Evolutionary conservation across 2,113 vertebrate genomes (phyloP).

Genomic region (Tauraco erythrolophus): DNA sequence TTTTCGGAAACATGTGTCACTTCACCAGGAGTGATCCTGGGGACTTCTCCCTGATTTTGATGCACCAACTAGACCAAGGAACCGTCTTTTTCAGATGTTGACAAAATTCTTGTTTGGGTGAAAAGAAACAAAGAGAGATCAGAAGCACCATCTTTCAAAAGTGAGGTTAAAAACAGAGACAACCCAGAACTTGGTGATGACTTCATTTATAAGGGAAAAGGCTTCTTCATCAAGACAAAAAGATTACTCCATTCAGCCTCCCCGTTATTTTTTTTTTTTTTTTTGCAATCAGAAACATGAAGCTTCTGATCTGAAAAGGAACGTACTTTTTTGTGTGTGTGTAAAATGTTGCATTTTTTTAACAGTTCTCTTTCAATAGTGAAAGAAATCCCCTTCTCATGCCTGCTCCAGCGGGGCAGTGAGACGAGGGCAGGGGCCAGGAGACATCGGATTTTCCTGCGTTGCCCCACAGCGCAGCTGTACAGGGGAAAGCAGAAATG

Average conservation of each 20-base stretch:
- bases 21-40: background rate
- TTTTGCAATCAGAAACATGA: background rate
- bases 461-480: rapidly evolving
- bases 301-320: background rate
- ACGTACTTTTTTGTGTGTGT: background rate
- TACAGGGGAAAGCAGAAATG: background rate
- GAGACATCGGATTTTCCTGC: background rate
- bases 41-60: background rate
- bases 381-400: background rate
- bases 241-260: background rate
- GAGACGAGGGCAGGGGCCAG: background rate
- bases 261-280: background rate
- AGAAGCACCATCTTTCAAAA: background rate
- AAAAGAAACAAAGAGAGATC: background rate
- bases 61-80: background rate
- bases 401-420: background rate
- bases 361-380: background rate
- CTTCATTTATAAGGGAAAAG: background rate
- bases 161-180: background rate
- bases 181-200: background rate
- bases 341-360: background rate
- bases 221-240: background rate
- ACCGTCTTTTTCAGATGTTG: background rate
- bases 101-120: background rate
- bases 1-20: background rate